Evolutionary conservation across 2,797 vertebrate genomes (phyloP), one percentile per base, ranked within the genome.

Genomic region (Gymnodraco acuticeps): DNA sequence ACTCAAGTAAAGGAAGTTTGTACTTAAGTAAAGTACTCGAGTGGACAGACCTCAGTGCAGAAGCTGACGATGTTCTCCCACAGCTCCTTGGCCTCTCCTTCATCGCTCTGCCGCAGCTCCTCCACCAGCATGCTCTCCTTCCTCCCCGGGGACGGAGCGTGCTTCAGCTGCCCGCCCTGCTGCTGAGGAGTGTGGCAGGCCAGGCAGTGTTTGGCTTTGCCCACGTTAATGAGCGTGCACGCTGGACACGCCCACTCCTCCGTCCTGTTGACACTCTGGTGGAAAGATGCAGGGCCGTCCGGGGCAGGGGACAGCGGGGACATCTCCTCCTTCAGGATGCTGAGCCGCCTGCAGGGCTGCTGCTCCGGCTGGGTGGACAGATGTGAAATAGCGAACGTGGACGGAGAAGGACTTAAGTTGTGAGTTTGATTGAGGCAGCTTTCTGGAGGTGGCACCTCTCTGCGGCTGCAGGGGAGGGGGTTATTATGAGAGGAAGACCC

Each of bases 51-150:
- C 96, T 97, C 94, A 73, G 88, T 92, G 90, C 96, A 97, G 92
- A 97, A 97, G 80, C 92, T 87, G 75, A 96, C 91, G 0, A 97
- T 97, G 85, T 96, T 95, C 71, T 97, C 96, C 96, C 96, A 97
- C 50, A 97, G 93, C 15, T 95, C 95, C 45, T 94, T 96, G 91
- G 96, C 96, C 64, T 96, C 94, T 0, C 95, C 96, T 68, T 97
- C 96, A 0, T 97, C 96, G 0, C 95, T 96, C 83, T 95, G 96
- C 4, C 96, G 86, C 73, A 94, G 94, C 83, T 88, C 96, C 85
- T 97, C 96, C 78, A 94, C 96, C 0, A 95, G 93, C 90, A 93
- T 90, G 82, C 96, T 97, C 90, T 97, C 95, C 46, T 96, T 91
- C 65, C 96, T 95, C 72, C 83, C 89, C 2, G 95, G 88, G 4